These are phyloP conservation scores for Gnatocerus cornutus DNA, from an alignment of 2,888 invertebrate genomes.

Conservation along the genomic window DNA sequence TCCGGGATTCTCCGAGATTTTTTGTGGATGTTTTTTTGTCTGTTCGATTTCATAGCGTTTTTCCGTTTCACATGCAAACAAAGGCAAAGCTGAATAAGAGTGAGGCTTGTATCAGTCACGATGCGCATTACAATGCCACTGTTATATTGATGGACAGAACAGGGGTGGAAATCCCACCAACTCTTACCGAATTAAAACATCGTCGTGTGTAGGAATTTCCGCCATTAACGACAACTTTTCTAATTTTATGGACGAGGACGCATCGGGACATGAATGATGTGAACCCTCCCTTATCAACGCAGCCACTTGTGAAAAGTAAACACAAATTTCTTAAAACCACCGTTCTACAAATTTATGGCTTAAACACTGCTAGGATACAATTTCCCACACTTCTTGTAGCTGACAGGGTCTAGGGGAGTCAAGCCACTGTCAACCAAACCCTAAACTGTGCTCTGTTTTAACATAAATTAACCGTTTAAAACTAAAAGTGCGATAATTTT, in stretches of 20 bases:
- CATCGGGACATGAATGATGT: conserved; percentile 42
- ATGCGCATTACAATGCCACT: conserved; percentile 37
- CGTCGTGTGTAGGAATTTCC: conserved; percentile 24
- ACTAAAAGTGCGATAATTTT: conserved; percentile 13
- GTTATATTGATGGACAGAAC: conserved; percentile 39
- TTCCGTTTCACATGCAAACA: conserved; percentile 48
- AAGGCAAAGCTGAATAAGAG: conserved; percentile 36
- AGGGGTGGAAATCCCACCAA: conserved; percentile 37
- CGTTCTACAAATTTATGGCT: conserved; percentile 46
- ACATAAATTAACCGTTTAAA: conserved; percentile 31
- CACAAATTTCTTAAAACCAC: conserved; percentile 55
- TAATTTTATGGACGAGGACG: conserved; percentile 35
- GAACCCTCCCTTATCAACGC: conserved; percentile 54
- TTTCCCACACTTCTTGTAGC: conserved; percentile 39
- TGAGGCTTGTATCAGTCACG: conserved; percentile 43
- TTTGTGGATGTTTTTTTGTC: conserved; percentile 33
- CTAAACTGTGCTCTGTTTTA: conserved; percentile 10
- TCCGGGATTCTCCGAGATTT: conserved; percentile 25
- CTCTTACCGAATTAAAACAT: conserved; percentile 41
- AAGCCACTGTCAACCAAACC: conserved; percentile 11
- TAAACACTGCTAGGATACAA: conserved; percentile 32
- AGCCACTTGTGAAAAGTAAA: conserved; percentile 60
- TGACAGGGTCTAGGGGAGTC: conserved; percentile 28
- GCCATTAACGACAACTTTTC: conserved; percentile 11
- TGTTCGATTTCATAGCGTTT: conserved; percentile 46